Percentiles rank a stretch among this genome's conserved stretches.
These are phyloP conservation scores for Cantharis rufa DNA, from an alignment of 2,888 invertebrate species.

Conservation along the genomic window DNA sequence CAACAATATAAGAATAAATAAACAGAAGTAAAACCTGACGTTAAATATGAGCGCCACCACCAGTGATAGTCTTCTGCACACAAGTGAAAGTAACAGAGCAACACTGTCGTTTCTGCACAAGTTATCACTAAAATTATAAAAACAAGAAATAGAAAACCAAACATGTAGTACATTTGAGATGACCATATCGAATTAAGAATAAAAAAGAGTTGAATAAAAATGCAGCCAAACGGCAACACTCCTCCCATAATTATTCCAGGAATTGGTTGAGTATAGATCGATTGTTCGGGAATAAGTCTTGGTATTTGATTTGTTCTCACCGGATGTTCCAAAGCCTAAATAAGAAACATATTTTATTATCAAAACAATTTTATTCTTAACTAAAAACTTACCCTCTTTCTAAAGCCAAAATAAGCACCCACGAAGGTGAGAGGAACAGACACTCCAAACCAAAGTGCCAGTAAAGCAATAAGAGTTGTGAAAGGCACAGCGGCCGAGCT, in stretches of 20 bases:
- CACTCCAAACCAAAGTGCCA: slow-evolving; percentile 98
- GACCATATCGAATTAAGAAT: slow-evolving; percentile 98
- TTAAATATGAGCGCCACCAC: slow-evolving; percentile 96
- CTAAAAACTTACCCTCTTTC: slow-evolving; percentile 76
- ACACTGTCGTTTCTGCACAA: slow-evolving; percentile 98
- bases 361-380: not conserved
- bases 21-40: slow-evolving; percentile 94
- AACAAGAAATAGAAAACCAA: slow-evolving; percentile 96
- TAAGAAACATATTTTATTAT: slow-evolving; percentile 14
- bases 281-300: slow-evolving; percentile 97
- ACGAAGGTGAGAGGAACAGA: slow-evolving; percentile 97
- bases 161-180: slow-evolving; percentile 99
- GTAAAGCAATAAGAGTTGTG: slow-evolving; percentile 88
- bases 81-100: slow-evolving; percentile 98
- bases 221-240: slow-evolving; percentile 96
- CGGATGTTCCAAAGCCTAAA: slow-evolving; percentile 91
- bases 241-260: slow-evolving; percentile 99
- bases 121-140: slow-evolving; percentile 97
- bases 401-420: slow-evolving; percentile 98
- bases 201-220: slow-evolving; percentile 98
- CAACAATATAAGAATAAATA: slow-evolving; percentile 97
- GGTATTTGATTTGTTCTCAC: slow-evolving; percentile 99
- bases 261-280: slow-evolving; percentile 93
- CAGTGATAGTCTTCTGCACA: slow-evolving; percentile 99
- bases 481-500: slow-evolving; percentile 98